phyloP scores from a whole-genome alignment of 2,797 vertebrate genomes.

The Loris lydekkerianus region DNA sequence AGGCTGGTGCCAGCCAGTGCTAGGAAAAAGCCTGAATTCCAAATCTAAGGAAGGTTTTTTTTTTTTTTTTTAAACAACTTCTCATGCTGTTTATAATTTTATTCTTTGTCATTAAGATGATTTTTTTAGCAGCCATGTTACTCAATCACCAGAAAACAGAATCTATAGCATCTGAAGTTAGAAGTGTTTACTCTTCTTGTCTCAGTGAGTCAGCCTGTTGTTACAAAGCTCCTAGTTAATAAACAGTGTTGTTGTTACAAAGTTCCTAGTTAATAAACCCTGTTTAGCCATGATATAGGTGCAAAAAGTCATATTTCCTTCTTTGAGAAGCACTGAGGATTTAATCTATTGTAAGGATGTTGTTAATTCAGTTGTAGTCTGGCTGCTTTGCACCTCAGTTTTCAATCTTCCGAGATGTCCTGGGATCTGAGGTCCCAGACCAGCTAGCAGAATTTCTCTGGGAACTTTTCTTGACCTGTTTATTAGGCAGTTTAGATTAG shows the following conservation, averaged over 20 bases:
- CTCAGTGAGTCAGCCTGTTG: background rate
- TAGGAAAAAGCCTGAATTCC: slow-evolving; percentile 47
- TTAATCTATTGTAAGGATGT: background rate
- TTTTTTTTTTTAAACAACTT: slow-evolving; percentile 44
- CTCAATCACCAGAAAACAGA: slow-evolving; percentile 35
- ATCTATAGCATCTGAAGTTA: slow-evolving; percentile 4
- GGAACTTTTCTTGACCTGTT: slow-evolving; percentile 47
- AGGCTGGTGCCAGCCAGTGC: slow-evolving; percentile 37
- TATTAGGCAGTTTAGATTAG: slow-evolving; percentile 36
- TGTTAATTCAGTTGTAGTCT: slow-evolving; percentile 17
- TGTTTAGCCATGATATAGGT: background rate
- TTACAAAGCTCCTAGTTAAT: slow-evolving; percentile 43
- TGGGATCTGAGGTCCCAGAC: background rate
- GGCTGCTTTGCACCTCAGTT: slow-evolving; percentile 6
- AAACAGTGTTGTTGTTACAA: background rate
- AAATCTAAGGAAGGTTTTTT: slow-evolving; percentile 34
- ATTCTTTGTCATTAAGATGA: slow-evolving; percentile 56
- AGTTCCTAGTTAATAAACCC: background rate
- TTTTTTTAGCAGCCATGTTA: slow-evolving; percentile 46
- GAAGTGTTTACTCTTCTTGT: slow-evolving; percentile 41
- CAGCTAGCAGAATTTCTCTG: slow-evolving; percentile 40
- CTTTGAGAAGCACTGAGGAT: slow-evolving; percentile 21
- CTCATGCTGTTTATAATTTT: slow-evolving; percentile 50
- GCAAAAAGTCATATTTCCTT: slow-evolving; percentile 21
- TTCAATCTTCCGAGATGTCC: slow-evolving; percentile 14